Evolutionary conservation across 1,140 invertebrate genomes (phyloP).

Genomic region (Anthonomus grandis): DNA sequence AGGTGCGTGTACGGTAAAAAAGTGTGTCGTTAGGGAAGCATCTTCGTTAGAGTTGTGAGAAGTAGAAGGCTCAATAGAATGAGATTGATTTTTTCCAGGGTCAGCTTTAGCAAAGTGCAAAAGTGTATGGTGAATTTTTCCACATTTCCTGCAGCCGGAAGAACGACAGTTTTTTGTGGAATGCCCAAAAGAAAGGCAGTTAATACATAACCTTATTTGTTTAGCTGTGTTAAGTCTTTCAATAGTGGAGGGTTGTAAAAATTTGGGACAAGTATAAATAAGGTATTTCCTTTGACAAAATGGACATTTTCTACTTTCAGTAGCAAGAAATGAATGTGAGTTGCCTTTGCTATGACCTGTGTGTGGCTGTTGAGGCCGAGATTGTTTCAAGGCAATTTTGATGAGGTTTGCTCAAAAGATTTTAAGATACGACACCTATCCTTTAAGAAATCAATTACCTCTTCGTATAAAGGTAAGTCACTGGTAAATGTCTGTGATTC

Average conservation of each 20-base stretch:
- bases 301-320: conserved; percentile 2
- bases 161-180: background rate
- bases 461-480: background rate
- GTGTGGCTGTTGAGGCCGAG: background rate
- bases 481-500: background rate
- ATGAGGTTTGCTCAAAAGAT: background rate
- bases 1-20: too few relatives aligned
- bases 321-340: background rate
- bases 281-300: conserved; percentile 13
- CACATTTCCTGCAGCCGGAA: background rate
- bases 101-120: conserved; percentile 8
- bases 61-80: too few relatives aligned
- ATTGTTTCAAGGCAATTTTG: background rate
- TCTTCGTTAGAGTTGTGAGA: too few relatives aligned
- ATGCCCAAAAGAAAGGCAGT: conserved; percentile 2
- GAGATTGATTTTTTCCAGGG: too few relatives aligned
- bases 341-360: background rate
- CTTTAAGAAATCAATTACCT: too few relatives aligned
- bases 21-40: too few relatives aligned
- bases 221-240: conserved; percentile 6
- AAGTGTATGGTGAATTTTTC: background rate
- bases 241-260: conserved; percentile 6
- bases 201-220: background rate
- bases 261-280: conserved; percentile 17
- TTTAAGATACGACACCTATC: background rate